Evolutionary conservation across 2,113 vertebrate species (phyloP), one percentile per base, ranked within the genome.

Genomic region (Notarius quadriscutis): DNA sequence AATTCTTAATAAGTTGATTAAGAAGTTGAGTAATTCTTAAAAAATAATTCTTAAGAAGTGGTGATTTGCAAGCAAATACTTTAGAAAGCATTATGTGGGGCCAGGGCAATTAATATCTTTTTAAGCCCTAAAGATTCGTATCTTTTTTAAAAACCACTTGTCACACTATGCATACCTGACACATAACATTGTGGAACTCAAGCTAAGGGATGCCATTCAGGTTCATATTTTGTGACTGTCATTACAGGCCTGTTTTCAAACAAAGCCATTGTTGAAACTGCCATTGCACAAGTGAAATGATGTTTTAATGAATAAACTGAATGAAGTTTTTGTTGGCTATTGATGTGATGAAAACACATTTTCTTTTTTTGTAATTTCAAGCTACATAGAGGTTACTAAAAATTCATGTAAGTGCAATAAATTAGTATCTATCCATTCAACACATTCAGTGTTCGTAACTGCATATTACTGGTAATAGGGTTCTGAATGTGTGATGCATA

Each of bases 241-340:
- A 87, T 90, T 88, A 84, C 83, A 27, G 87, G 84, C 81, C 84
- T 86, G 86, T 86, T 87, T 75, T 90, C 65, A 34, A 60, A 72
- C 72, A 79, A 90, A 90, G 87, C 89, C 87, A 90, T 84, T 89
- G 86, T 89, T 86, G 50, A 90, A 90, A 88, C 89, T 90, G 89
- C 84, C 84, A 65, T 89, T 90, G 89, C 89, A 90, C 89, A 90
- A 86, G 85, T 90, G 30, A 88, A 90, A 17, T 84, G 15, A 88
- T 88, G 82, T 90, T 90, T 88, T 85, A 87, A 90, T 79, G 58
- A 90, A 90, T 88, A 90, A 90, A 90, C 82, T 81, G 58, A 84
- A 82, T 85, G 51, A 88, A 84, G 77, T 85, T 88, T 88, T 87
- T 62, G 82, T 84, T 78, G 87, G 69, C 77, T 86, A 84, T 78